Percentiles rank a stretch among this genome's conserved stretches.
phyloP scores from a whole-genome alignment of 23 tunicate genomes.

The Botrylloides violaceus region DNA sequence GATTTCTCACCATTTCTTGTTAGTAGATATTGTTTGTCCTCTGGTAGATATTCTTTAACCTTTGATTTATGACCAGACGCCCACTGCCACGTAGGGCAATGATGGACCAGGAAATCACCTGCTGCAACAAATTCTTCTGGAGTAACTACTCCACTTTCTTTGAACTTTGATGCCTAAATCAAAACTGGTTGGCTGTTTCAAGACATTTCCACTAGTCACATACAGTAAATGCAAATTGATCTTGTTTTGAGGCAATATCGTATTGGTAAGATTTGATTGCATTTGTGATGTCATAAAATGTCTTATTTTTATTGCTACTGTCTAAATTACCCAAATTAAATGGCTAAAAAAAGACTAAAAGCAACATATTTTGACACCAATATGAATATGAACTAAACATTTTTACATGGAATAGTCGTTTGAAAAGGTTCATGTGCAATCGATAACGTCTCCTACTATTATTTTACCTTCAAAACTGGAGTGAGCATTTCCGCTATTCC shows the following conservation, averaged over 20 bases:
- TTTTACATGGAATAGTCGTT: not conserved
- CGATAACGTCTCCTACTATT: not conserved
- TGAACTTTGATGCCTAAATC: constrained; percentile 86
- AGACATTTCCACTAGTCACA: no score
- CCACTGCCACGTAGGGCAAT: constrained; percentile 99
- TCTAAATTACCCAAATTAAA: no score
- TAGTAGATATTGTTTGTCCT: constrained; percentile 67
- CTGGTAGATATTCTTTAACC: constrained; percentile 59
- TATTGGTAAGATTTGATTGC: no score
- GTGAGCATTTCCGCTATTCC: constrained; percentile 87
- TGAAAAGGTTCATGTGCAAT: not conserved
- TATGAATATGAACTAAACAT: not conserved
- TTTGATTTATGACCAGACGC: constrained; percentile 66
- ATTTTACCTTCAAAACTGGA: constrained; percentile 82
- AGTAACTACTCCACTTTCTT: constrained; percentile 91
- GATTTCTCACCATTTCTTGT: constrained; percentile 72
- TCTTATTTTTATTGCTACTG: no score
- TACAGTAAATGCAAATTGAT: no score
- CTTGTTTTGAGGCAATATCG: no score
- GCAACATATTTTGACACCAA: not conserved
- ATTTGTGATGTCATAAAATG: no score
- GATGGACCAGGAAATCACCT: constrained; percentile 87
- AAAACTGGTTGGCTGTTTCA: no score
- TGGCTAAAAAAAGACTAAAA: not conserved
- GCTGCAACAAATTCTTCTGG: constrained; percentile 97